A percentile compares a stretch with the other conserved stretches of the same genome.
Conservation (phyloP, 2,797 vertebrate species). For the Sebastes jordani region DNA sequence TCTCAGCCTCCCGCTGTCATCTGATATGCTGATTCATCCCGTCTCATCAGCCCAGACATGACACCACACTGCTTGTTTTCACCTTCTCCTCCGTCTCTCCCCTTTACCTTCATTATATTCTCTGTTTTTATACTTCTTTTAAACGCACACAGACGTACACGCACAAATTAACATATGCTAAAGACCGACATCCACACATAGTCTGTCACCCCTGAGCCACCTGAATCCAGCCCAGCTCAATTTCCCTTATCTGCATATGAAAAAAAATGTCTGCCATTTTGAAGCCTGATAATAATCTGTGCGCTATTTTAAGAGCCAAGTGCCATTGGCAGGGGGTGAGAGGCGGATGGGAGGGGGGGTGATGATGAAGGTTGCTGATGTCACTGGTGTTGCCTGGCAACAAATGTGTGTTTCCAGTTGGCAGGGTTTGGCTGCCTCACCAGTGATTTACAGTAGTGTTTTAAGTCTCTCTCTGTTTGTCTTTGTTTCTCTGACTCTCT, state of each 20-base stretch:
- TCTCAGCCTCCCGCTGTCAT: conserved; percentile 27
- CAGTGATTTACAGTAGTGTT: conserved; percentile 52
- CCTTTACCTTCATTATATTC: not conserved
- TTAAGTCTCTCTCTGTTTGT: conserved; percentile 9
- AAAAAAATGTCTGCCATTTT: conserved; percentile 64
- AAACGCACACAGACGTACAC: not conserved
- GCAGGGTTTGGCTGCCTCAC: conserved; percentile 67
- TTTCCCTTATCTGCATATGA: conserved; percentile 29
- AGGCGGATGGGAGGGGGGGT: conserved; percentile 3
- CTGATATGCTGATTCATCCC: conserved; percentile 41
- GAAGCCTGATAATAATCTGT: conserved; percentile 79
- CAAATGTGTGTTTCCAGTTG: conserved; percentile 75
- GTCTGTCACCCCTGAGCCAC: not conserved
- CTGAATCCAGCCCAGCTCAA: conserved; percentile 9
- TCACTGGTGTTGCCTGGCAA: conserved; percentile 84
- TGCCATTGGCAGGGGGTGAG: conserved; percentile 51
- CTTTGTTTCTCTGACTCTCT: not conserved
- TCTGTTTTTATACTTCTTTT: not conserved
- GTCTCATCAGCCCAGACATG: conserved; percentile 7
- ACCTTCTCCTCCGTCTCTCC: not conserved
- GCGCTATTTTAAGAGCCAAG: conserved; percentile 82
- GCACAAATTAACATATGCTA: not conserved
- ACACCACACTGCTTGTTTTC: not conserved
- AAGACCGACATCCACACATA: not conserved
- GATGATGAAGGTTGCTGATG: conserved; percentile 81